phyloP scores from a whole-genome alignment of 2,797 vertebrate species.

The Microhierax caerulescens region DNA sequence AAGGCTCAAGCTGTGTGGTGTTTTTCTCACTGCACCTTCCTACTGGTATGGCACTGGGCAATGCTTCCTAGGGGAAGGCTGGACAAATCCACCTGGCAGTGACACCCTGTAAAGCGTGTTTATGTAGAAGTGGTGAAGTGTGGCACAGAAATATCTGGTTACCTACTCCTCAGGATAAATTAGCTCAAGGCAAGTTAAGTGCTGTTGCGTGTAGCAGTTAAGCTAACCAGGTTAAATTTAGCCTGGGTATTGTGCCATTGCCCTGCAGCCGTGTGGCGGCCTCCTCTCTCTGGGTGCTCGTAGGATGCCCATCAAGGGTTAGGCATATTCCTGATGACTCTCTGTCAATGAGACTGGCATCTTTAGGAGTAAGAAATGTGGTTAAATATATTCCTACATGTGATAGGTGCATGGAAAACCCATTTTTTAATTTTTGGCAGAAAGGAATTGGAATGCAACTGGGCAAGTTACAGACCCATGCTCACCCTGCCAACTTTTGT shows the following conservation, averaged over 20 bases:
- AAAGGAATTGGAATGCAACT: conserved; percentile 56
- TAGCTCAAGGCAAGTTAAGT: background rate
- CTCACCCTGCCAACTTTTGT: conserved; percentile 62
- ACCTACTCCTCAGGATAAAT: background rate
- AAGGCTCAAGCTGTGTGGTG: background rate
- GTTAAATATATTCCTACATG: conserved; percentile 30
- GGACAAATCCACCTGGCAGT: background rate
- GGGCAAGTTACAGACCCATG: conserved; percentile 56
- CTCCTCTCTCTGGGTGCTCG: background rate
- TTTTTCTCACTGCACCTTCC: background rate
- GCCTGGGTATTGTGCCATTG: background rate
- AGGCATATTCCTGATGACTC: background rate
- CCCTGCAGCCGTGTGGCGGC: background rate
- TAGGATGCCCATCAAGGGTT: background rate
- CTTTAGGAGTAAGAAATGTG: background rate
- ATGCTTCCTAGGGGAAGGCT: rapidly evolving
- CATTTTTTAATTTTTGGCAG: conserved; percentile 63
- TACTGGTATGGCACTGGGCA: rapidly evolving
- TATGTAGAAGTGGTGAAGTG: background rate
- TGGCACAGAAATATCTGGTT: background rate
- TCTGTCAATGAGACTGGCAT: background rate
- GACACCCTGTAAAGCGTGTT: background rate
- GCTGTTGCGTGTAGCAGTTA: background rate
- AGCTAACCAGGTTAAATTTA: background rate
- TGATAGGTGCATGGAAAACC: conserved; percentile 65